Evolutionary conservation across 2,888 invertebrate genomes (phyloP), one percentile per base, ranked within the genome.

Genomic region (Noctuana brunneofusca): DNA sequence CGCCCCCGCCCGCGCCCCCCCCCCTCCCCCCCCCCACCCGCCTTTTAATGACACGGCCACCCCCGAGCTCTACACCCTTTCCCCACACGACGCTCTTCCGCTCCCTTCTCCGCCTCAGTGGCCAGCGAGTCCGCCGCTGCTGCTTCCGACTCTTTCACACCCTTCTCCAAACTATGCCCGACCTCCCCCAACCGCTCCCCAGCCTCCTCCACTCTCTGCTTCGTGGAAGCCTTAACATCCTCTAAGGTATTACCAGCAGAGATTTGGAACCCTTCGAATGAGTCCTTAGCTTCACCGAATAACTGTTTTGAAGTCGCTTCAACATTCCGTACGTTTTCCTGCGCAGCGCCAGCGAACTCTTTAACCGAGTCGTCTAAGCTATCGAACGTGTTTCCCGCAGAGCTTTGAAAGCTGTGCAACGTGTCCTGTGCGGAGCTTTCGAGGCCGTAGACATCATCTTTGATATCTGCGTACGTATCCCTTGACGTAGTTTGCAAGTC

Each of bases 381-480:
- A 57, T 89, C 91, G 55, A 90, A 91, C 1, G 90, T 91, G 63
- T 91, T 87, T 4, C 90, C 90, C 1, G 91, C 89, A 3, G 91
- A 91, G 71, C 90, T 91, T 70, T 90, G 91, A 75, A 91, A 89
- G 68, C 90, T 90, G 66, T 86, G 87, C 67, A 91, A 67, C 30
- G 90, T 91, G 58, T 90, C 90, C 67, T 90, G 89, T 0, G 87
- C 81, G 3, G 89, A 89, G 68, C 74, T 88, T 62, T 87, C 89
- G 58, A 87, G 69, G 55, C 86, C 85, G 66, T 83, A 78, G n/a
- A 81, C 80, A 64, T 90, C 89, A 65, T 90, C 89, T 65, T 75
- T 83, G 64, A 86, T 78, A 48, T 84, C 86, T 11, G 89, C 90
- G 70, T 76, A 89, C 18, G 90, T 90, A 63, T 90, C 90, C n/a